Evolutionary conservation across 2,113 vertebrate genomes (phyloP), one percentile per base, ranked within the genome.

Genomic region (Aleadryas rufinucha): DNA sequence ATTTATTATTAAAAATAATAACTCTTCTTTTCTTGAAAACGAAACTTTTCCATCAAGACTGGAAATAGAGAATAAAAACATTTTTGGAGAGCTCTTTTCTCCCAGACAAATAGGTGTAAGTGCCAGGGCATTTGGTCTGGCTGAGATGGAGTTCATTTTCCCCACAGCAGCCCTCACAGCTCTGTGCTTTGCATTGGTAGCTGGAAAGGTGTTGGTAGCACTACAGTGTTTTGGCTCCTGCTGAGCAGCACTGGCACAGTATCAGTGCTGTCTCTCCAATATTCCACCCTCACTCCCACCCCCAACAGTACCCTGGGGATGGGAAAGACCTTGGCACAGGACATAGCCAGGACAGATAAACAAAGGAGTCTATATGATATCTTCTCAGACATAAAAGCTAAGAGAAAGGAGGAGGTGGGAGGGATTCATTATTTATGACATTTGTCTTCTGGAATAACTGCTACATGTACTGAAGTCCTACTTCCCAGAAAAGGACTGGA

Each of bases 1-100:
- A n/a, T n/a, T n/a, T n/a, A n/a, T n/a, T n/a, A n/a, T n/a, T n/a
- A n/a, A n/a, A n/a, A n/a, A n/a, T n/a, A n/a, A n/a, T n/a, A 37
- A 17, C 13, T 70, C 76, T 37, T 14, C 31, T 76, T 95, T 83
- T 79, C 78, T n/a, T 90, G 95, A 91, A 94, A 89, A 39, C 30
- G 76, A 66, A 90, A 60, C 83, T 89, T 95, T 95, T 92, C 61
- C 65, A 84, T 89, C 63, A 81, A 88, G 76, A 91, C 33, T 70
- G 65, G 41, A 93, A 95, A 65, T 50, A 26, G 13, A 41, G 44
- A 88, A 82, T 20, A 93, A 59, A 97, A 86, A 82, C 56, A 63
- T 30, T 65, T 71, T 26, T 61, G 30, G 91, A 88, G 42, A 56
- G 19, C 19, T 31, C 33, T 54, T 87, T 91, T 87, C n/a, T 93